Evolutionary conservation across 1,140 invertebrate species (phyloP).

Genomic region (Lordiphosa stackelbergi): DNA sequence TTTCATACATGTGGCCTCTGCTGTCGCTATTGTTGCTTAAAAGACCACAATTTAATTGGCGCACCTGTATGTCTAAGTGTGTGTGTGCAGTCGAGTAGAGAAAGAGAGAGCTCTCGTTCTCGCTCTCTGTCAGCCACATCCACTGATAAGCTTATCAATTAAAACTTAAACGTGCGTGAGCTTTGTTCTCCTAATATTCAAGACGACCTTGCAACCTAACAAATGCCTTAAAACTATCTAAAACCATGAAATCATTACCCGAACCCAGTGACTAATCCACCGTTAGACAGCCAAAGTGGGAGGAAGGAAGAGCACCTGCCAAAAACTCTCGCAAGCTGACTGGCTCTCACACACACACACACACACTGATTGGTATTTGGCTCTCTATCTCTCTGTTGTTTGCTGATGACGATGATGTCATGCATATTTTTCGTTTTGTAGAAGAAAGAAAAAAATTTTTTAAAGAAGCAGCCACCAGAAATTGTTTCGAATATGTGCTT

Average conservation of each 20-base stretch:
- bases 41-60: too few species aligned
- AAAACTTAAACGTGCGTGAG: conserved; percentile 20
- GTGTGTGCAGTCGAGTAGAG: neutral
- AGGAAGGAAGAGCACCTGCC: conserved; percentile 18
- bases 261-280: conserved; percentile 13
- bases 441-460: conserved; percentile 51
- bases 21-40: too few species aligned
- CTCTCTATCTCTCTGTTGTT: conserved; percentile 34
- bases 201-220: conserved; percentile 19
- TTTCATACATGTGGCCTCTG: too few species aligned
- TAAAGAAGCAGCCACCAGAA: conserved; percentile 27
- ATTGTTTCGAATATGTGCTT: conserved; percentile 7
- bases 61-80: neutral
- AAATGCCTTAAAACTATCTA: too few species aligned
- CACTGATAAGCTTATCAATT: conserved; percentile 13
- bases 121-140: neutral
- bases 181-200: neutral
- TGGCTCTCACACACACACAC: conserved; percentile 7
- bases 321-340: neutral
- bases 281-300: conserved; percentile 23
- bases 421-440: conserved; percentile 72
- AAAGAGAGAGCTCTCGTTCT: too few species aligned
- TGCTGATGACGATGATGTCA: conserved; percentile 59
- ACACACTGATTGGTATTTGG: conserved; percentile 3
- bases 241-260: conserved; percentile 5